Evolutionary conservation across 2,113 vertebrate genomes (phyloP).

Genomic region (Gadus chalcogrammus): DNA sequence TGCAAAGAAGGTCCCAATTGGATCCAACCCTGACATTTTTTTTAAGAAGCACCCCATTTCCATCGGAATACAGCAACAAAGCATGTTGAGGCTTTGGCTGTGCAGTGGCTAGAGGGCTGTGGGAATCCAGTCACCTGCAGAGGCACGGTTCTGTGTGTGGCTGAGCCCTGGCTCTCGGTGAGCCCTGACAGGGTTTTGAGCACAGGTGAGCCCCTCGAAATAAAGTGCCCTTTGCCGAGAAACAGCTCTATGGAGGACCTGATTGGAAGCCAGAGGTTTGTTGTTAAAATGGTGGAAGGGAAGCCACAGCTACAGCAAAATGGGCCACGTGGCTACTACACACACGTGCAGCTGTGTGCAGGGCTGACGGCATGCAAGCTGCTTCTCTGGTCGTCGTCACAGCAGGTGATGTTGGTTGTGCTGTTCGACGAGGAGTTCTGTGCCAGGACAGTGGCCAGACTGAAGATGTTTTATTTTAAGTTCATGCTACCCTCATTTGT

Average conservation of each 20-base stretch:
- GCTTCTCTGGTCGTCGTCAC: not conserved
- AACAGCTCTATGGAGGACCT: not conserved
- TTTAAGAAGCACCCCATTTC: not conserved
- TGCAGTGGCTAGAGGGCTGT: not conserved
- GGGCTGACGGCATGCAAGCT: not conserved
- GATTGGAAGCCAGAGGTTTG: not conserved
- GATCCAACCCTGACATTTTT: slow-evolving; percentile 1
- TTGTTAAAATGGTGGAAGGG: not conserved
- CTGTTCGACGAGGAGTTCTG: too few species aligned
- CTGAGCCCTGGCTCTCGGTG: not conserved
- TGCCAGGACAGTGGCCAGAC: not conserved
- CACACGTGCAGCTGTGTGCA: not conserved
- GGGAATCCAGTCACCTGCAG: not conserved
- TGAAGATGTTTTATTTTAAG: slow-evolving; percentile 1
- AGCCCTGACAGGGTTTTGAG: not conserved
- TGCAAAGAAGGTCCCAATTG: slow-evolving; percentile 6
- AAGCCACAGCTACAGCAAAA: not conserved
- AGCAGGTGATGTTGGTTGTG: not conserved
- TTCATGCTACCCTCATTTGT: not conserved
- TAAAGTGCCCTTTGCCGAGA: not conserved
- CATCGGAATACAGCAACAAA: too few species aligned
- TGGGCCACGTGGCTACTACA: not conserved
- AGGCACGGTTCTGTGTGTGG: not conserved
- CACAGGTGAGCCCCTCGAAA: not conserved
- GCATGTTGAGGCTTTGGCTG: not conserved